phyloP scores from a whole-genome alignment of 2,888 invertebrate species.

The Dryocosmus kuriphilus region DNA sequence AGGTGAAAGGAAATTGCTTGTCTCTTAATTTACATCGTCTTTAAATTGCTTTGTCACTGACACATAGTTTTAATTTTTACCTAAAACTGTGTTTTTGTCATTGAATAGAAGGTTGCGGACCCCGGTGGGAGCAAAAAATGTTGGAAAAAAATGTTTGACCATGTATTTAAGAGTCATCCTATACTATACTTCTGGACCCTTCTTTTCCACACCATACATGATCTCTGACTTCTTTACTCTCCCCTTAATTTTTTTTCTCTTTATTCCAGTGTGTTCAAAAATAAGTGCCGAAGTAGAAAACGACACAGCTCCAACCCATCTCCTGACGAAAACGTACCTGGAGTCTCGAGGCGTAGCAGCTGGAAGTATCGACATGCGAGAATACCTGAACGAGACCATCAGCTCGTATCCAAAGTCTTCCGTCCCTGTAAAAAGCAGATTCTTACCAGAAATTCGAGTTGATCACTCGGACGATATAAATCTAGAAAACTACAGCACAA shows the following conservation, averaged over 20 bases:
- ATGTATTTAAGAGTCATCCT: too few species aligned
- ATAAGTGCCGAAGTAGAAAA: constrained; percentile 84
- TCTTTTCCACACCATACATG: not conserved
- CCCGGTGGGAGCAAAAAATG: too few species aligned
- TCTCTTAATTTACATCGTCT: too few species aligned
- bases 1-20: too few species aligned
- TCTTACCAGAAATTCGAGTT: constrained; percentile 69
- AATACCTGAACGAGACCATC: constrained; percentile 67
- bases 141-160: too few species aligned
- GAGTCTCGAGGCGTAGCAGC: constrained; percentile 60
- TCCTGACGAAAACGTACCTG: constrained; percentile 55
- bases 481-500: constrained; percentile 78
- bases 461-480: constrained; percentile 74
- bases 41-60: too few species aligned
- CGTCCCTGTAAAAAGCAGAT: constrained; percentile 60
- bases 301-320: constrained; percentile 78
- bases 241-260: too few species aligned
- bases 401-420: constrained; percentile 60
- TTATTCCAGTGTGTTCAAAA: constrained; percentile 82
- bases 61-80: too few species aligned
- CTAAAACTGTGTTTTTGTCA: too few species aligned
- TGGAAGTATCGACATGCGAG: constrained; percentile 72
- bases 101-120: too few species aligned
- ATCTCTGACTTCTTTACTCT: constrained; percentile 26
- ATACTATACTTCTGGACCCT: too few species aligned